Conservation (phyloP, 2,113 vertebrate species). For the Eonycteris spelaea region DNA sequence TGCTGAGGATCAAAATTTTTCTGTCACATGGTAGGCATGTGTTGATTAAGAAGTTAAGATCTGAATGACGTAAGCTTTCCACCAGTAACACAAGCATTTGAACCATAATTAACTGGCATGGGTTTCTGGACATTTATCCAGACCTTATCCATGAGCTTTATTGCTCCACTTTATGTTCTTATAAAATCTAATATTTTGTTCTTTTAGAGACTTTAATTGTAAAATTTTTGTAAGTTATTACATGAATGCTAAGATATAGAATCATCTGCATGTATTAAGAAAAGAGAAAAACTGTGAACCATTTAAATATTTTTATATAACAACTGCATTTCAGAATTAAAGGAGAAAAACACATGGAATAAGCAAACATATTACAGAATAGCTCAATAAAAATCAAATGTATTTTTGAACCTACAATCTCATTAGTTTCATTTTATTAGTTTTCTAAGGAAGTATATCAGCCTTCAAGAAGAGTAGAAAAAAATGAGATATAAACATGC, state of each 20-base stretch:
- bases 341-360: neutral
- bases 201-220: neutral
- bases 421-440: neutral
- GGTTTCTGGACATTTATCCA: neutral
- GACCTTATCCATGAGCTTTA: neutral
- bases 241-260: neutral
- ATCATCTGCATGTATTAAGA: neutral
- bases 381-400: neutral
- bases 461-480: neutral
- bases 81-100: neutral
- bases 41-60: neutral
- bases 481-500: neutral
- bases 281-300: neutral
- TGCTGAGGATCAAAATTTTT: neutral
- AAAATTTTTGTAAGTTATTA: neutral
- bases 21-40: neutral
- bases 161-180: neutral
- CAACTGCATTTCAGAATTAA: neutral
- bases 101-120: neutral
- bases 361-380: neutral
- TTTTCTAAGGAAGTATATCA: neutral
- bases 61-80: neutral
- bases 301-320: slow-evolving; percentile 23
- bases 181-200: slow-evolving; percentile 16
- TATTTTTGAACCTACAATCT: neutral